These are phyloP conservation scores for Tapirus indicus DNA, from an alignment of 2,797 vertebrate species.

Conservation along the genomic window DNA sequence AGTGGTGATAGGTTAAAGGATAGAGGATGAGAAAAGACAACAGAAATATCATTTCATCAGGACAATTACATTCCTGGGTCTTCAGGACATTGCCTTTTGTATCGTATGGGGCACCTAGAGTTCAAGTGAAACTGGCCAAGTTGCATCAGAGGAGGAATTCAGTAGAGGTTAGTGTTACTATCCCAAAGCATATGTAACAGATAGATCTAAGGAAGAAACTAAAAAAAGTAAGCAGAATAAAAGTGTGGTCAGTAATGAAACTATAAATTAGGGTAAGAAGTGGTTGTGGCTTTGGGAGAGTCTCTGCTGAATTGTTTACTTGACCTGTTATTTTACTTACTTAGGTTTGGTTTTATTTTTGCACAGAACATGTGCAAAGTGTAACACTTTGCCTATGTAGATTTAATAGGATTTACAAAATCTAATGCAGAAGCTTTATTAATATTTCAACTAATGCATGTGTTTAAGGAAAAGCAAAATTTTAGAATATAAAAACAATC, in stretches of 20 bases:
- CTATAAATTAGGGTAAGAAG: slow-evolving; percentile 54
- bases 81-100: not conserved
- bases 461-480: slow-evolving; percentile 61
- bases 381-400: not conserved
- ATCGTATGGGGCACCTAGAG: not conserved
- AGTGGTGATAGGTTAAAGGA: not conserved
- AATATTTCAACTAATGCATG: not conserved
- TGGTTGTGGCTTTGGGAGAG: slow-evolving; percentile 26
- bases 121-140: slow-evolving; percentile 17
- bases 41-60: not conserved
- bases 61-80: not conserved
- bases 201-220: slow-evolving; percentile 65
- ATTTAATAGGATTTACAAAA: slow-evolving; percentile 37
- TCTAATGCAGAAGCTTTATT: slow-evolving; percentile 33
- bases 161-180: slow-evolving; percentile 4
- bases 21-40: not conserved
- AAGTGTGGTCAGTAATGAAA: slow-evolving; percentile 14
- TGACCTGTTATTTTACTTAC: slow-evolving; percentile 42
- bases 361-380: not conserved
- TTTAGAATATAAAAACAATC: slow-evolving; percentile 60
- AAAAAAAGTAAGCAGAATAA: slow-evolving; percentile 60
- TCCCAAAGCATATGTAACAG: slow-evolving; percentile 55
- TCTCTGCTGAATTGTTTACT: not conserved
- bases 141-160: slow-evolving; percentile 23
- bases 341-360: slow-evolving; percentile 68